Evolutionary conservation across 2,113 vertebrate species (phyloP), one percentile per base, ranked within the genome.

Genomic region (Myodes glareolus): DNA sequence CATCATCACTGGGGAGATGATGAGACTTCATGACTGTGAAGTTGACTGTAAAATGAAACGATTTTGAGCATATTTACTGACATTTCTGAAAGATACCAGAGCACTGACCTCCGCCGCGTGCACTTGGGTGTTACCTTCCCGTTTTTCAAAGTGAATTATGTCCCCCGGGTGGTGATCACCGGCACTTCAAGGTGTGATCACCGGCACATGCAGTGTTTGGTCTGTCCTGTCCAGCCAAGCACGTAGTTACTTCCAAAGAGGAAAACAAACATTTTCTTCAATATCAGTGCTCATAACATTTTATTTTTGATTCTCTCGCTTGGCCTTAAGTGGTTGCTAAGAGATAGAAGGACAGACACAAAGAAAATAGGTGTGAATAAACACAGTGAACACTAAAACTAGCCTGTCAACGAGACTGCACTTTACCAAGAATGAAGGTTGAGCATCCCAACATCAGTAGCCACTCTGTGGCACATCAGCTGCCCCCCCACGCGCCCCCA

Each of bases 401-500:
- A 61, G 33, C 16, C 6, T 68, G 29, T 85, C 61, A 93, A 87
- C 75, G 12, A 81, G 93, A 70, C 13, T 29, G 33, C 36, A 11
- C n/a, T 39, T 92, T 81, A 75, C 58, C 33, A 75, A 73, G 58
- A n/a, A 86, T 90, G 11, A 90, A 76, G 42, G 50, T 39, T 84
- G 88, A 50, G 82, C 58, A 72, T 63, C 82, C 8, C 47, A 65
- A 52, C 67, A 68, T 50, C 31, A 73, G 14, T 58, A 61, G 50
- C 4, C 55, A 9, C 50, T 58, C 72, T 50, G 23, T 23, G 16
- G 31, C 77, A 65, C n/a, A 78, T 13, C 50, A 89, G 77, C 6
- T 63, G 1, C 12, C 0, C 33, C 21, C 5, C 36, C 0, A 0
- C 19, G 12, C 0, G 13, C 0, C 55, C 52, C 42, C 33, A 50